phyloP scores from a whole-genome alignment of 1,140 invertebrate genomes.

The Gryon sp. region DNA sequence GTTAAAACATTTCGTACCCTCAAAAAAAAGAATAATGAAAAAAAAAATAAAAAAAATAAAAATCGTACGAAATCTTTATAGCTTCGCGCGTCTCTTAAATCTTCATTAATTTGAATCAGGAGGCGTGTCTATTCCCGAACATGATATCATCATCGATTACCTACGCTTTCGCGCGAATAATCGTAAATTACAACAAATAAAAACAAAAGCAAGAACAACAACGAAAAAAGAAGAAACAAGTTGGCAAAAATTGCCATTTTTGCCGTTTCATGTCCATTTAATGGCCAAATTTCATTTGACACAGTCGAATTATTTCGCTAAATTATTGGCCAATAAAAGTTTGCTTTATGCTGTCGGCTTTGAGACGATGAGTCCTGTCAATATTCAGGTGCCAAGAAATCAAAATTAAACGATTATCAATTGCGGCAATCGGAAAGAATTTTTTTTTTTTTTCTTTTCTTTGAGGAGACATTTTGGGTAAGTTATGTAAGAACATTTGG shows the following conservation, averaged over 20 bases:
- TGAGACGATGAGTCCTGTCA: not conserved
- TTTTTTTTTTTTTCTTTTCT: too few relatives aligned
- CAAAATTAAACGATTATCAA: conserved; percentile 42
- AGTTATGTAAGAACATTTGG: too few relatives aligned
- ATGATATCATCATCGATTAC: conserved; percentile 78
- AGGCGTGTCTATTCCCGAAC: conserved; percentile 77
- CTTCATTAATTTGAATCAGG: conserved; percentile 68
- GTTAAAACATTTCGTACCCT: too few relatives aligned
- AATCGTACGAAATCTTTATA: too few relatives aligned
- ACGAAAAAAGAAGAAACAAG: too few relatives aligned
- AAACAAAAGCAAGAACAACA: too few relatives aligned
- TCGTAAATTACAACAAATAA: too few relatives aligned
- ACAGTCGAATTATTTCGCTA: conserved; percentile 50
- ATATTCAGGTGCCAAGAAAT: conserved; percentile 6
- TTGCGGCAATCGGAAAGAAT: conserved; percentile 12
- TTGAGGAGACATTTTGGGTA: too few relatives aligned
- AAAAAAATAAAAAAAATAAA: too few relatives aligned
- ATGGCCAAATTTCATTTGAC: conserved; percentile 54
- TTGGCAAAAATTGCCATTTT: too few relatives aligned
- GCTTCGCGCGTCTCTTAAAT: conserved; percentile 47
- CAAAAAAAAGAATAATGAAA: too few relatives aligned
- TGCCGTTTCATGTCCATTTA: conserved; percentile 36
- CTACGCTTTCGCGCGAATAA: conserved; percentile 77
- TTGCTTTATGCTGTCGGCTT: conserved; percentile 49
- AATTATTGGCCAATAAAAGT: conserved; percentile 48